Percentiles rank a stretch among this genome's conserved stretches.
Evolutionary conservation across 2,888 invertebrate genomes (phyloP).

Genomic region (Junonia oenone): DNA sequence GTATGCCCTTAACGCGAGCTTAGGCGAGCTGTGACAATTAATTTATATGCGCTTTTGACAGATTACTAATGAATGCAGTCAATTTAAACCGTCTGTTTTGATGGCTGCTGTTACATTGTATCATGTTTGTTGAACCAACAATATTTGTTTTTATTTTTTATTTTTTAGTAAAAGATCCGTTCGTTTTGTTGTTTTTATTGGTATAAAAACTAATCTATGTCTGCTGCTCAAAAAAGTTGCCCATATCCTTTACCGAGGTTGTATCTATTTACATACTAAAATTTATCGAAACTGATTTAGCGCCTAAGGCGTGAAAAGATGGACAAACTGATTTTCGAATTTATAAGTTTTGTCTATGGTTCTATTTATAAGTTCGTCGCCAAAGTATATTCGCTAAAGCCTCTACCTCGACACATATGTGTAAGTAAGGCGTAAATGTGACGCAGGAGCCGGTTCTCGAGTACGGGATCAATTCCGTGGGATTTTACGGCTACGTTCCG

Average conservation of each 20-base stretch:
- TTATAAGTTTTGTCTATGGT: too few relatives aligned
- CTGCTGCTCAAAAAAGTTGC: background rate
- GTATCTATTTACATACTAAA: too few relatives aligned
- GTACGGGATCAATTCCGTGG: constrained; percentile 27
- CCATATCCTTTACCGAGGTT: too few relatives aligned
- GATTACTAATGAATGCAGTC: background rate
- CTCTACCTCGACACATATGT: constrained; percentile 3
- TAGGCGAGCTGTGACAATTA: constrained; percentile 16
- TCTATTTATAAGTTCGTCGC: too few relatives aligned
- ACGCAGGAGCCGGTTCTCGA: constrained; percentile 29
- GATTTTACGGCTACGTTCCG: constrained; percentile 24
- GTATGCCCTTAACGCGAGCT: constrained; percentile 4
- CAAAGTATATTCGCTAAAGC: background rate
- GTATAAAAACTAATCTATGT: background rate
- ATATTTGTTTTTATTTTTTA: too few relatives aligned
- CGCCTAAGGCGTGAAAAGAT: too few relatives aligned
- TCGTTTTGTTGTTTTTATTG: too few relatives aligned
- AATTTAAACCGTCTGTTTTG: background rate
- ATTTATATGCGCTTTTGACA: background rate
- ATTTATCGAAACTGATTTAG: too few relatives aligned
- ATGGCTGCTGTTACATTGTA: background rate
- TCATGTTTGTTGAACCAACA: too few relatives aligned
- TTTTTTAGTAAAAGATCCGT: background rate
- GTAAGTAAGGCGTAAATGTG: constrained; percentile 27
- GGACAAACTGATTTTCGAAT: too few relatives aligned